Evolutionary conservation across 1,140 invertebrate species (phyloP).

Genomic region (Cydia pomonella): DNA sequence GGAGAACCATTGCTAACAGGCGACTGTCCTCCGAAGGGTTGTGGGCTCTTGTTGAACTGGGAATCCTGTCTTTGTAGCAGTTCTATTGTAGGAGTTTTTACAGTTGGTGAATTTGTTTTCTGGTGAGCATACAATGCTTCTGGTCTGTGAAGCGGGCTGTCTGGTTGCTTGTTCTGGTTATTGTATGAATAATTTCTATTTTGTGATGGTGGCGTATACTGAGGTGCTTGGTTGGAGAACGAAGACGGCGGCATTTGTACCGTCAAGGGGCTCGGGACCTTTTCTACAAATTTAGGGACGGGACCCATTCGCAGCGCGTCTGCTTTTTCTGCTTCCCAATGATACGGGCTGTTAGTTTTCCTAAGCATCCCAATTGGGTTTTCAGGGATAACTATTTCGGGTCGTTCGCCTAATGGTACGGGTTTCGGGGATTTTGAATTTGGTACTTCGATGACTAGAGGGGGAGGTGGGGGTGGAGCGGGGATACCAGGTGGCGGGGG

Average conservation of each 20-base stretch:
- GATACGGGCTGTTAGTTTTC: slow-evolving; percentile 79
- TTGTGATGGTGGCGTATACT: slow-evolving; percentile 61
- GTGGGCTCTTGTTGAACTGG: slow-evolving; percentile 78
- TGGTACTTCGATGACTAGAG: slow-evolving; percentile 77
- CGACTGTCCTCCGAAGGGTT: slow-evolving; percentile 66
- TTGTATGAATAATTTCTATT: slow-evolving; percentile 58
- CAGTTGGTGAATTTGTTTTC: slow-evolving; percentile 55
- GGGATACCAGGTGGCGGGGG: slow-evolving; percentile 77
- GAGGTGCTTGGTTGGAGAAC: slow-evolving; percentile 66
- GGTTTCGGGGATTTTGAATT: slow-evolving; percentile 76
- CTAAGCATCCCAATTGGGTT: slow-evolving; percentile 83
- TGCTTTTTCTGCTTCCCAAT: slow-evolving; percentile 76
- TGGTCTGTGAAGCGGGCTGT: slow-evolving; percentile 75
- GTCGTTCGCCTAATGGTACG: slow-evolving; percentile 75
- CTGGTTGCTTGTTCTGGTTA: slow-evolving; percentile 65
- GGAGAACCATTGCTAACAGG: slow-evolving; percentile 58
- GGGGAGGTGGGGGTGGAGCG: slow-evolving; percentile 81
- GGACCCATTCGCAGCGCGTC: slow-evolving; percentile 64
- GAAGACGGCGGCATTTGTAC: slow-evolving; percentile 68
- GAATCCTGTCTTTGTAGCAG: slow-evolving; percentile 76
- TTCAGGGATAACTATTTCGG: slow-evolving; percentile 86
- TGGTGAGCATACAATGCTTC: slow-evolving; percentile 74
- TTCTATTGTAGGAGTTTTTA: slow-evolving; percentile 70
- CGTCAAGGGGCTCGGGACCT: slow-evolving; percentile 73
- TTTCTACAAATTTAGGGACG: slow-evolving; percentile 75